These are phyloP conservation scores for Enteromius unitaeniatus DNA, from an alignment of 2,797 vertebrate genomes.

Conservation along the genomic window DNA sequence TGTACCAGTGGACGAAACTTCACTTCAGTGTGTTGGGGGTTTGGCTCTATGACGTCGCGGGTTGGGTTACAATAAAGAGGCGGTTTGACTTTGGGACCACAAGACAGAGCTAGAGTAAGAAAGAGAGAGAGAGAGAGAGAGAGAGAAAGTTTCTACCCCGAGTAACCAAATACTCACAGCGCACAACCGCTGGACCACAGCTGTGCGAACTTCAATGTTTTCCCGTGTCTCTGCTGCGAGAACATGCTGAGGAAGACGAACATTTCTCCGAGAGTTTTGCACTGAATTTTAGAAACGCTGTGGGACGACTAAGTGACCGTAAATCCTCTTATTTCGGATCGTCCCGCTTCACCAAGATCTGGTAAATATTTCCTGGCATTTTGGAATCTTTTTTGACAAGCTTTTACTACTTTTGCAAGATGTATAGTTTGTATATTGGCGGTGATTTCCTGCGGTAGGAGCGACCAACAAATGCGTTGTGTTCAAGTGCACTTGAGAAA, in stretches of 20 bases:
- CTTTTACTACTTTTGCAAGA: conserved; percentile 5
- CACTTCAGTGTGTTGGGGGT: conserved; percentile 67
- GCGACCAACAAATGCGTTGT: neutral
- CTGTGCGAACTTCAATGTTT: conserved; percentile 59
- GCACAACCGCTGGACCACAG: conserved; percentile 51
- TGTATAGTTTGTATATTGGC: neutral
- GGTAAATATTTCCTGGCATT: conserved; percentile 50
- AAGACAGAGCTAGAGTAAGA: conserved; percentile 64
- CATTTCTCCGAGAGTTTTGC: conserved; percentile 59
- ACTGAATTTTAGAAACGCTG: conserved; percentile 20
- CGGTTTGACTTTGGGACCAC: conserved; percentile 79
- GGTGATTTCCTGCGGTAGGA: neutral
- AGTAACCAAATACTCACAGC: conserved; percentile 50
- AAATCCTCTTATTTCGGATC: conserved; percentile 38
- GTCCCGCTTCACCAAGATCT: conserved; percentile 26
- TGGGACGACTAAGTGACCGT: conserved; percentile 50
- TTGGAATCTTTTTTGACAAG: conserved; percentile 13
- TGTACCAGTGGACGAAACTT: conserved; percentile 50
- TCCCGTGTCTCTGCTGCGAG: conserved; percentile 60
- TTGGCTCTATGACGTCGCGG: conserved; percentile 78
- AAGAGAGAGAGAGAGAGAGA: conserved; percentile 75
- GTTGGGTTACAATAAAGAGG: conserved; percentile 89
- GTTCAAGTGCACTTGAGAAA: neutral
- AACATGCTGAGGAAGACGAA: conserved; percentile 62
- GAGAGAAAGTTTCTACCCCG: conserved; percentile 70